Percentiles rank a stretch among this genome's conserved stretches.
Evolutionary conservation across 2,797 vertebrate species (phyloP).

Genomic region (Psittacula echo): DNA sequence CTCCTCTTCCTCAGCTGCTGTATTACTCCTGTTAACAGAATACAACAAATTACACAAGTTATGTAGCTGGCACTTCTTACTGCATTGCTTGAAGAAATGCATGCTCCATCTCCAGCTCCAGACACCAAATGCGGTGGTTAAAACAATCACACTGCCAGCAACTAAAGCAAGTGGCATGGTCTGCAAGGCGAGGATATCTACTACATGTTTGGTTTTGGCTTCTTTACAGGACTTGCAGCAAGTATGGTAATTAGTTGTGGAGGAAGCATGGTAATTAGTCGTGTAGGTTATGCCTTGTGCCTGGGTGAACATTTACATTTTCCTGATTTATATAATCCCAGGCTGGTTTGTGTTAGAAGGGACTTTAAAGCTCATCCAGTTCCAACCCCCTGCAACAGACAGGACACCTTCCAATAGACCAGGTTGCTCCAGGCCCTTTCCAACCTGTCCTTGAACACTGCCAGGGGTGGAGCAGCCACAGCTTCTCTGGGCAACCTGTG

Average conservation of each 20-base stretch:
- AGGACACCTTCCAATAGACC: neutral
- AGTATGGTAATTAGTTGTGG: neutral
- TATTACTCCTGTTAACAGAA: neutral
- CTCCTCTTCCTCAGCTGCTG: neutral
- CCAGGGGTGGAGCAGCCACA: neutral
- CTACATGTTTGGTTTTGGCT: neutral
- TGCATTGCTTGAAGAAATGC: neutral
- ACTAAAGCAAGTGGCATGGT: neutral
- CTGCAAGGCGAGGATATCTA: neutral
- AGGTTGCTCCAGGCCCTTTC: neutral
- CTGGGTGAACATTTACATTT: neutral
- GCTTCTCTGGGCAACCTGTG: neutral
- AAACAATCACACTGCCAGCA: accelerated
- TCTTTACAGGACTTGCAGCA: neutral
- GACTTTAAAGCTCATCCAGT: neutral
- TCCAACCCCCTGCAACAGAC: neutral
- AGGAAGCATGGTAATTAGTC: neutral
- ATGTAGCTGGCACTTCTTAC: neutral
- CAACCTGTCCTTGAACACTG: neutral
- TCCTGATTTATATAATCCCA: neutral
- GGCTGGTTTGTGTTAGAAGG: neutral
- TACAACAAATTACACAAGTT: neutral
- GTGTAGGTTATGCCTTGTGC: neutral
- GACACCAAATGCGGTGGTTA: neutral
- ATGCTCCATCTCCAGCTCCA: too few relatives aligned